Conservation (phyloP, 2,888 invertebrate genomes). For the Chymomyza procnemis region DNA sequence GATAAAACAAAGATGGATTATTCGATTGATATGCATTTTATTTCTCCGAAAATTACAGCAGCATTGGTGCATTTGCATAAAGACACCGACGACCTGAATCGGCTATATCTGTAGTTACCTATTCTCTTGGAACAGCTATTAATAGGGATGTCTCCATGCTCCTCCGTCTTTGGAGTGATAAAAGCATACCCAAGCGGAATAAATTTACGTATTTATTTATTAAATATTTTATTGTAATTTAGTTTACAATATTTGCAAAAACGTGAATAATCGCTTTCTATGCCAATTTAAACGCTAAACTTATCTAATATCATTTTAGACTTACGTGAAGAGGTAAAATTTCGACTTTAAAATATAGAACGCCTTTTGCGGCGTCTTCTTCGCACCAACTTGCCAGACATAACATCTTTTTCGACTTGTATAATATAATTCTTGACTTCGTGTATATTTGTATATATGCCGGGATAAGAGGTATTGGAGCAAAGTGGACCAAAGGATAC, state of each 20-base stretch:
- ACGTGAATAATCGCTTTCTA: background rate
- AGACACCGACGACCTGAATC: too few species aligned
- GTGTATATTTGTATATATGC: slow-evolving; percentile 32
- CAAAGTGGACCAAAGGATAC: slow-evolving; percentile 34
- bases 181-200: too few species aligned
- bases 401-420: background rate
- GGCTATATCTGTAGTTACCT: too few species aligned
- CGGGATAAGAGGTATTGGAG: slow-evolving; percentile 20
- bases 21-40: too few species aligned
- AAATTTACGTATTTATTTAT: too few species aligned
- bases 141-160: too few species aligned
- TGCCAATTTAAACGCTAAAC: background rate
- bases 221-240: too few species aligned
- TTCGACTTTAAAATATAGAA: background rate
- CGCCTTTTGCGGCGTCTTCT: background rate
- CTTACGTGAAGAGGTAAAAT: background rate
- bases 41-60: too few species aligned
- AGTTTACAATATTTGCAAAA: background rate
- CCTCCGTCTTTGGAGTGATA: too few species aligned
- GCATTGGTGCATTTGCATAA: too few species aligned
- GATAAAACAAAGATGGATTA: too few species aligned
- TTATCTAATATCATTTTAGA: background rate
- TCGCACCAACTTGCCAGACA: background rate
- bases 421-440: slow-evolving; percentile 9
- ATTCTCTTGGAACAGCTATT: too few species aligned